Conservation (phyloP, 2,888 invertebrate genomes). For the Drosophila nigricruria region DNA sequence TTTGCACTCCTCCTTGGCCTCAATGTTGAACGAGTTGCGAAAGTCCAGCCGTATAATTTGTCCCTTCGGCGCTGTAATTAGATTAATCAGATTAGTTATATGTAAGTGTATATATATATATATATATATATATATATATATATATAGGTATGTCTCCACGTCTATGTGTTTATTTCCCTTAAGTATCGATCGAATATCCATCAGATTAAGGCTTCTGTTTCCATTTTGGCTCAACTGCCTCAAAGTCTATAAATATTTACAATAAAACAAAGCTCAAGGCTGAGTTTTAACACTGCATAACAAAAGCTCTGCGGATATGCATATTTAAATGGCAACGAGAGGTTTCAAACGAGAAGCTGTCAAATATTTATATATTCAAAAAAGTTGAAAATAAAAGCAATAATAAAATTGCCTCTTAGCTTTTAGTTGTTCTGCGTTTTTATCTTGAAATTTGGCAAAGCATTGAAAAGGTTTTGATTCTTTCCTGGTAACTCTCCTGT, state of each 20-base stretch:
- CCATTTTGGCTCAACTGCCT: neutral
- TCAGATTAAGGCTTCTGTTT: neutral
- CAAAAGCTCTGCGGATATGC: neutral
- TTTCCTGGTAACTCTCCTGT: neutral
- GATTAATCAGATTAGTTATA: slow-evolving; percentile 26
- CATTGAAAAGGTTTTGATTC: neutral
- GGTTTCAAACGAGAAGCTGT: too few relatives aligned
- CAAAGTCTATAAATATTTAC: slow-evolving; percentile 7
- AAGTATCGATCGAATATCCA: slow-evolving; percentile 5
- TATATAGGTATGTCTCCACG: neutral
- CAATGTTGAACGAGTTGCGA: slow-evolving; percentile 91
- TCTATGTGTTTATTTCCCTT: neutral
- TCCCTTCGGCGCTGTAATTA: slow-evolving; percentile 87
- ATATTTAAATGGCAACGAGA: neutral
- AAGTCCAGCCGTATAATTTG: slow-evolving; percentile 91
- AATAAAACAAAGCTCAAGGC: neutral
- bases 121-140: neutral
- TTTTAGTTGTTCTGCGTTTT: neutral
- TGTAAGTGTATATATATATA: too few relatives aligned
- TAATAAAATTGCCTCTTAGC: too few relatives aligned
- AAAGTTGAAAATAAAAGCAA: too few relatives aligned
- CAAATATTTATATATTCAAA: neutral
- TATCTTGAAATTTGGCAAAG: neutral
- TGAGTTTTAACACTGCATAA: slow-evolving; percentile 4
- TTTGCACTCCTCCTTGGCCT: slow-evolving; percentile 89